Conservation (phyloP, 1,140 invertebrate genomes). For the Centruroides sculpturatus region DNA sequence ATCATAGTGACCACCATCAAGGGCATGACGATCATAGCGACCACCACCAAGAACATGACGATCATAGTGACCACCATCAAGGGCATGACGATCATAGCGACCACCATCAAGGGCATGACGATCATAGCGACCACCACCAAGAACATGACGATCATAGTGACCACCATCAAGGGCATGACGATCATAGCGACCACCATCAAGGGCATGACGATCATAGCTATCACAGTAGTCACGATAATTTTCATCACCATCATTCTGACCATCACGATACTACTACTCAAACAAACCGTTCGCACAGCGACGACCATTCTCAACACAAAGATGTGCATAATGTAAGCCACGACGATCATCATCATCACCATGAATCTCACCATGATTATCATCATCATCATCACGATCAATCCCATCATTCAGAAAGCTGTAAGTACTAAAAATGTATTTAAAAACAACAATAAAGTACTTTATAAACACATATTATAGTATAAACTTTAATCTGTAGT, state of each 20-base stretch:
- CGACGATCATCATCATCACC: neutral
- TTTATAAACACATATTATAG: neutral
- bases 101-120: too few species aligned
- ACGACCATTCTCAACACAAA: neutral
- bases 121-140: neutral
- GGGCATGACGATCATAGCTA: neutral
- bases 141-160: neutral
- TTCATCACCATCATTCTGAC: neutral
- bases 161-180: neutral
- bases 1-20: too few species aligned
- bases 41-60: neutral
- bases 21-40: too few species aligned
- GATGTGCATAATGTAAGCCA: neutral
- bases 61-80: neutral
- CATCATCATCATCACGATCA: neutral
- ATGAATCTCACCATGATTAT: neutral
- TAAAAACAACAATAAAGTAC: too few species aligned
- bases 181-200: neutral
- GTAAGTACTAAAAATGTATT: neutral
- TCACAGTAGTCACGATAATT: neutral
- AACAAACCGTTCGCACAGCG: neutral
- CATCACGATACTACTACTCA: neutral
- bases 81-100: neutral
- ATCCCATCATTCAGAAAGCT: neutral
- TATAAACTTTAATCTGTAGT: conserved; percentile 1